Conservation (phyloP, 2,797 vertebrate species). For the Tadarida brasiliensis region DNA sequence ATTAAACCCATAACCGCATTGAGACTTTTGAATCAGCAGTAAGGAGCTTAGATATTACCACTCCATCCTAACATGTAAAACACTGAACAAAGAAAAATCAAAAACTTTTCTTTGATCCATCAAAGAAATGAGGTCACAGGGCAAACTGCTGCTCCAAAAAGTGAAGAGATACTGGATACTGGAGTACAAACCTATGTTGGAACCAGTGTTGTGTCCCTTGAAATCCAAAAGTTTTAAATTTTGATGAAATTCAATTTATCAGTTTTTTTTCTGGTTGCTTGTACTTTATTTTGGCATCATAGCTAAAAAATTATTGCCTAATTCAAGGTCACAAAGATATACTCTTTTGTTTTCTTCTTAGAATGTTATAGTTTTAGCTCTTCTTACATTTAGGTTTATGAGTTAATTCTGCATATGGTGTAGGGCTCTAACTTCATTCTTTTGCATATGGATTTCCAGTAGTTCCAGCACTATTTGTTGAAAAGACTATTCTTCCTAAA, state of each 20-base stretch:
- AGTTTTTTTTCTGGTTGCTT: not conserved
- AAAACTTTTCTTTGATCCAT: not conserved
- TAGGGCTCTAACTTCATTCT: not conserved
- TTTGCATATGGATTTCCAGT: not conserved
- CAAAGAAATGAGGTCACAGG: not conserved
- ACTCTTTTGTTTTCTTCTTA: not conserved
- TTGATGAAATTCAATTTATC: not conserved
- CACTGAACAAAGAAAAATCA: not conserved
- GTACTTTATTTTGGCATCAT: not conserved
- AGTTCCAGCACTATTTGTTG: not conserved
- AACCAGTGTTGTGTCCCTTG: not conserved
- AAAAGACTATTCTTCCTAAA: slow-evolving; percentile 16
- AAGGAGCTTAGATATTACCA: not conserved
- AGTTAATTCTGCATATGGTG: not conserved
- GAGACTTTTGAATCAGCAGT: not conserved
- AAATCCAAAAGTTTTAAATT: not conserved
- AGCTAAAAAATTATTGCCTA: not conserved
- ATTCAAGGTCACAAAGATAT: not conserved
- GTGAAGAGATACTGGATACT: not conserved
- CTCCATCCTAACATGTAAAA: not conserved
- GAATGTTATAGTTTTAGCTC: not conserved
- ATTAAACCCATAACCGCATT: not conserved
- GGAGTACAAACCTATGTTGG: not conserved
- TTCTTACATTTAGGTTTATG: not conserved
- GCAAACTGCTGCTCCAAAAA: not conserved